Evolutionary conservation across 2,113 vertebrate species (phyloP).

Genomic region (Tylochromis polylepis): DNA sequence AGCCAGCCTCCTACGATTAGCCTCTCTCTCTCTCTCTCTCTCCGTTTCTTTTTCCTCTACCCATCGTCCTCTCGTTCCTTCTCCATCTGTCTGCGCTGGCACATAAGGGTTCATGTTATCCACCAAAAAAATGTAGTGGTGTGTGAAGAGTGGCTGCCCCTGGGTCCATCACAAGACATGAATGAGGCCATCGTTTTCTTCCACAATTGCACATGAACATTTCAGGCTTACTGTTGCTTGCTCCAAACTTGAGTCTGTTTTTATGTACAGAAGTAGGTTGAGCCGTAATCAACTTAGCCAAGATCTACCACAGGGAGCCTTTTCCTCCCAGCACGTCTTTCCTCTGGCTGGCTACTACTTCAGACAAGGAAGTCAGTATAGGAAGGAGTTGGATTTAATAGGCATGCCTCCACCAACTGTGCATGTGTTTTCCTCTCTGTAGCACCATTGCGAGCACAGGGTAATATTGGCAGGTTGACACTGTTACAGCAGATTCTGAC

Average conservation of each 20-base stretch:
- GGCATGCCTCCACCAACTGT: constrained; percentile 44
- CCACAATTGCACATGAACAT: not conserved
- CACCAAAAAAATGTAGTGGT: not conserved
- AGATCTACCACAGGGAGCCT: constrained; percentile 3
- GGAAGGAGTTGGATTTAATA: constrained; percentile 33
- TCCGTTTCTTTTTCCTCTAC: not conserved
- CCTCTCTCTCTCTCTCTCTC: not conserved
- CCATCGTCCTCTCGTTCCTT: not conserved
- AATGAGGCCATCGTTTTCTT: not conserved
- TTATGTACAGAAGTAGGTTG: not conserved
- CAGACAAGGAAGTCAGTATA: constrained; percentile 2
- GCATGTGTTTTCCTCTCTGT: constrained; percentile 37
- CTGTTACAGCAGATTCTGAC: not conserved
- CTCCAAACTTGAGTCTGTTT: not conserved
- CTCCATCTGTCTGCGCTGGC: constrained; percentile 50
- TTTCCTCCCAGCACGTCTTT: constrained; percentile 40
- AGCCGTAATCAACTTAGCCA: constrained; percentile 14
- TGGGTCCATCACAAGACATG: not conserved
- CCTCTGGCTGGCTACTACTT: constrained; percentile 23
- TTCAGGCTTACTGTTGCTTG: not conserved
- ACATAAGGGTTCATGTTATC: constrained; percentile 5
- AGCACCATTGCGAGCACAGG: constrained; percentile 1
- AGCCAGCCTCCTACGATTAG: constrained; percentile 20
- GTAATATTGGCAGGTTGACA: constrained; percentile 17
- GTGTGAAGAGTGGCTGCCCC: not conserved